Evolutionary conservation across 1,140 invertebrate species (phyloP).

Genomic region (Hyposmocoma kahamanoa): DNA sequence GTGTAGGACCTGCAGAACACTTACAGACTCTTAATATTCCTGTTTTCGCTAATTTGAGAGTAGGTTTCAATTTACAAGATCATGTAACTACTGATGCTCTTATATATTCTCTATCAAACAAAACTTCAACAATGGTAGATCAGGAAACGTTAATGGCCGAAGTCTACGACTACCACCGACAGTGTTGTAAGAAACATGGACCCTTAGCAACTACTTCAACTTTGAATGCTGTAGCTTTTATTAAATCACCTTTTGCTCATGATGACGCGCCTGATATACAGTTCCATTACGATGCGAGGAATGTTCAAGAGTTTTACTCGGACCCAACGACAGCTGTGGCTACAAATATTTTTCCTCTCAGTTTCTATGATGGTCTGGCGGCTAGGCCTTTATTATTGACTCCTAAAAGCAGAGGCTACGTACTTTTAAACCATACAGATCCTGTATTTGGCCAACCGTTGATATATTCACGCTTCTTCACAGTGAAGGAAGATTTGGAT

Average conservation of each 20-base stretch:
- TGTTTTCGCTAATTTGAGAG: conserved; percentile 77
- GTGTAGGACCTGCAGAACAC: conserved; percentile 80
- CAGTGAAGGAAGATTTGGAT: conserved; percentile 77
- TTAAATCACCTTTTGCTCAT: conserved; percentile 70
- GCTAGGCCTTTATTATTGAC: conserved; percentile 76
- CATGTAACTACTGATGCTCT: conserved; percentile 78
- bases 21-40: conserved; percentile 74
- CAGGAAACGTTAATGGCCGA: conserved; percentile 66
- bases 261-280: conserved; percentile 78
- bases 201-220: conserved; percentile 71
- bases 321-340: conserved; percentile 69
- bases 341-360: conserved; percentile 63
- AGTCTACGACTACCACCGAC: conserved; percentile 67
- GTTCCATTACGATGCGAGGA: conserved; percentile 75
- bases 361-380: conserved; percentile 70
- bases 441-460: conserved; percentile 83
- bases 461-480: conserved; percentile 87
- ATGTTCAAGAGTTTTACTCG: conserved; percentile 61
- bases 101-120: conserved; percentile 72
- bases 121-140: conserved; percentile 56
- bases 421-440: conserved; percentile 79
- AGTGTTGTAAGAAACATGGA: conserved; percentile 50
- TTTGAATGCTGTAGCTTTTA: conserved; percentile 69
- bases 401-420: conserved; percentile 82
- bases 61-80: conserved; percentile 88